Evolutionary conservation across 1,140 invertebrate species (phyloP).

Genomic region (Drosophila lowei): DNA sequence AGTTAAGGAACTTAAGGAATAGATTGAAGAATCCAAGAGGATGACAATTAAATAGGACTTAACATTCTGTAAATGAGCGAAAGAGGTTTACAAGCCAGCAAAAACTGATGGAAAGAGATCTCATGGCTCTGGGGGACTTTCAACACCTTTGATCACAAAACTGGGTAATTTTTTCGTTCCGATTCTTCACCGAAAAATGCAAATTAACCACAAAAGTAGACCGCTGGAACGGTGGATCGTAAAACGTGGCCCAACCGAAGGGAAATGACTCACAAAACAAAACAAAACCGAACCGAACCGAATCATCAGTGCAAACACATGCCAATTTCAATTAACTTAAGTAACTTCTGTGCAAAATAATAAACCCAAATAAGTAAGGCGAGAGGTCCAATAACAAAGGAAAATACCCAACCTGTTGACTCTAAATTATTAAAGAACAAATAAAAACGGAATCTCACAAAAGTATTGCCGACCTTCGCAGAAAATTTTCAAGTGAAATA

Average conservation of each 20-base stretch:
- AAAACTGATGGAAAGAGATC: too few relatives aligned
- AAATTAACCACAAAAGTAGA: background rate
- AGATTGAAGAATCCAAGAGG: too few relatives aligned
- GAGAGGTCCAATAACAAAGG: constrained; percentile 28
- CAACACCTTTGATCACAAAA: too few relatives aligned
- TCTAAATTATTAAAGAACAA: constrained; percentile 63
- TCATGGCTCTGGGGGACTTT: too few relatives aligned
- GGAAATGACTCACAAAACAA: constrained; percentile 26
- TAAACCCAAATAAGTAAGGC: background rate
- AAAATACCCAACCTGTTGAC: constrained; percentile 57
- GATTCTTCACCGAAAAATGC: too few relatives aligned
- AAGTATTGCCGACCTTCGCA: constrained; percentile 62
- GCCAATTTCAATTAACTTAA: constrained; percentile 33
- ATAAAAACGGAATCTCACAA: constrained; percentile 45
- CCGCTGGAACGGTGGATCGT: background rate
- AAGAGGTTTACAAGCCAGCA: too few relatives aligned
- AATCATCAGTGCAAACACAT: constrained; percentile 27
- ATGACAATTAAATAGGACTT: too few relatives aligned
- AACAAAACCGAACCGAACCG: background rate
- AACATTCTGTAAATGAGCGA: too few relatives aligned
- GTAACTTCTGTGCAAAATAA: constrained; percentile 25
- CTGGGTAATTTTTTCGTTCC: background rate
- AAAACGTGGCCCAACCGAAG: constrained; percentile 9
- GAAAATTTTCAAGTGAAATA: constrained; percentile 62
- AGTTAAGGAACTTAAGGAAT: constrained; percentile 2